Evolutionary conservation across 2,888 invertebrate species (phyloP).

Genomic region (Caenorhabditis afra): DNA sequence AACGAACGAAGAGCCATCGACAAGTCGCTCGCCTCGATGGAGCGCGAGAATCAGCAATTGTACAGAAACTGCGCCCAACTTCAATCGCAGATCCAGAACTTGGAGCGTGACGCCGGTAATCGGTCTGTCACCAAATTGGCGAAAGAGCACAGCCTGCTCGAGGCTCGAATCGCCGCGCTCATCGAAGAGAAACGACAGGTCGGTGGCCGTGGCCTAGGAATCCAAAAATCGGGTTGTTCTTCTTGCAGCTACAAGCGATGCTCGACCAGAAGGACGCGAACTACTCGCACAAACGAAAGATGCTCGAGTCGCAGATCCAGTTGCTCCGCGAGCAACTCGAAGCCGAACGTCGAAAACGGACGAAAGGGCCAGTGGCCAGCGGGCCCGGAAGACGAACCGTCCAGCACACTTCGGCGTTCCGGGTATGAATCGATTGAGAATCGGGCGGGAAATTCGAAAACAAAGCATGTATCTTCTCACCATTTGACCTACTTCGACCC

Average conservation of each 20-base stretch:
- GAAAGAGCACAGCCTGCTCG: slow-evolving; percentile 69
- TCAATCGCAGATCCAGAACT: slow-evolving; percentile 71
- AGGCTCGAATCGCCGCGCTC: slow-evolving; percentile 63
- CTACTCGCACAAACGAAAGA: slow-evolving; percentile 68
- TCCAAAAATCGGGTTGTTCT: not conserved
- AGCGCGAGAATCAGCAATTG: slow-evolving; percentile 73
- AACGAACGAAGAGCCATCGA: slow-evolving; percentile 73
- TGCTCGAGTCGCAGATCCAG: slow-evolving; percentile 72
- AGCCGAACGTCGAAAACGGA: slow-evolving; percentile 66
- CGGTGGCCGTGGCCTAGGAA: not conserved
- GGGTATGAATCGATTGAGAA: slow-evolving; percentile 46
- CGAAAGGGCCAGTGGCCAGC: slow-evolving; percentile 7
- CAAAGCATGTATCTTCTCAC: slow-evolving; percentile 14
- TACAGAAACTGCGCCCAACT: slow-evolving; percentile 73
- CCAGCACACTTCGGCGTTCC: slow-evolving; percentile 51
- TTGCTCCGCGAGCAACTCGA: slow-evolving; percentile 74
- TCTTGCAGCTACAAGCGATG: slow-evolving; percentile 69
- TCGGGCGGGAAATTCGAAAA: slow-evolving; percentile 10
- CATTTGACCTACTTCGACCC: slow-evolving; percentile 2
- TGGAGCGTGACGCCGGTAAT: slow-evolving; percentile 70
- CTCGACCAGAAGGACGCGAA: slow-evolving; percentile 71
- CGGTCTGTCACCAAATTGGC: slow-evolving; percentile 62
- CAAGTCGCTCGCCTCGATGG: slow-evolving; percentile 75
- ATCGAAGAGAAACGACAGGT: slow-evolving; percentile 75
- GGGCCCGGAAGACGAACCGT: slow-evolving; percentile 33